Evolutionary conservation across 2,797 vertebrate genomes (phyloP).

Genomic region (Cottoperca gobio): DNA sequence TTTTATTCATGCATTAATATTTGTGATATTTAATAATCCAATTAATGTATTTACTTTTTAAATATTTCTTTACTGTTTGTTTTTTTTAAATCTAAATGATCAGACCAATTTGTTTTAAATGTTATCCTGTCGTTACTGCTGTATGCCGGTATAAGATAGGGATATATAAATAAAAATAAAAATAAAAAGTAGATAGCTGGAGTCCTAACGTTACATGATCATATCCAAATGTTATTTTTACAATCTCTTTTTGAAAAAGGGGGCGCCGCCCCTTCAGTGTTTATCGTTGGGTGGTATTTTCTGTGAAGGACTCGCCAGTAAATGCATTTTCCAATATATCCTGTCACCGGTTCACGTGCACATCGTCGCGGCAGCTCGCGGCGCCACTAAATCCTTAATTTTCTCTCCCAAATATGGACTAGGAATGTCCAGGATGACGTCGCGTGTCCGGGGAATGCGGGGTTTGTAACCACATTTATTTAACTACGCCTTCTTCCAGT

Average conservation of each 20-base stretch:
- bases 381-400: slow-evolving; percentile 34
- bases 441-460: slow-evolving; percentile 67
- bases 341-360: neutral
- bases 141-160: no score
- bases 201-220: neutral
- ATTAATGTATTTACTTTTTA: no score
- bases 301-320: neutral
- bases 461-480: slow-evolving; percentile 71
- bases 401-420: slow-evolving; percentile 85
- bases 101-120: no score
- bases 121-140: no score
- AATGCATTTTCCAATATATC: neutral
- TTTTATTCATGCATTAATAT: no score
- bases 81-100: neutral
- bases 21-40: no score
- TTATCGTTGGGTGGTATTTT: neutral
- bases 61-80: no score
- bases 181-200: neutral
- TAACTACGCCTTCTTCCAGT: slow-evolving; percentile 76
- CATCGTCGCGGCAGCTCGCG: neutral
- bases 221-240: neutral
- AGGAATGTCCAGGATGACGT: slow-evolving; percentile 85
- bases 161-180: no score
- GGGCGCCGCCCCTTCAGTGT: neutral
- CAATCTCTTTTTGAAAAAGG: neutral